These are phyloP conservation scores for Siniperca chuatsi DNA, from an alignment of 2,113 vertebrate species.

Conservation along the genomic window DNA sequence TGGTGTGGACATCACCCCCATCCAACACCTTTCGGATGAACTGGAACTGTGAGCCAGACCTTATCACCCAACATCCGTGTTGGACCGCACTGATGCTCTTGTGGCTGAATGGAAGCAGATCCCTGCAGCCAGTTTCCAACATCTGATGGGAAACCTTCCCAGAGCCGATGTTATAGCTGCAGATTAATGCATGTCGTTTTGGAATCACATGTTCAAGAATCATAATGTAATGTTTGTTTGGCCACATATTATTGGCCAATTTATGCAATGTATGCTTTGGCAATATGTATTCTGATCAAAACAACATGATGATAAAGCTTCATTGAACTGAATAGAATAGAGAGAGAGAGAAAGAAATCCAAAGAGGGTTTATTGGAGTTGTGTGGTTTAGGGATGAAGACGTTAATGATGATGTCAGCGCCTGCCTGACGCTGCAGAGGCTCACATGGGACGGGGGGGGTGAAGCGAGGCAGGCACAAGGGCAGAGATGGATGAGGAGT, in stretches of 20 bases:
- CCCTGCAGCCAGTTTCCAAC: neutral
- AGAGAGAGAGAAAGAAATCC: neutral
- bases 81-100: neutral
- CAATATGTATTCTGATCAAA: neutral
- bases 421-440: conserved; percentile 36
- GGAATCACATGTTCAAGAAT: neutral
- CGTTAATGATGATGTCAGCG: conserved; percentile 36
- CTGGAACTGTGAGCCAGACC: too few species aligned
- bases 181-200: neutral
- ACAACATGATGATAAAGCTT: neutral
- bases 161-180: neutral
- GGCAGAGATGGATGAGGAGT: conserved; percentile 24
- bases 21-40: neutral
- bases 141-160: neutral
- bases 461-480: neutral
- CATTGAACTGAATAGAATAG: neutral
- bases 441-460: neutral
- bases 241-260: neutral
- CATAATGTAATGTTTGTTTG: neutral
- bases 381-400: neutral
- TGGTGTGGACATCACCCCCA: neutral
- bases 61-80: neutral
- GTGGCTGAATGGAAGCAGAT: neutral
- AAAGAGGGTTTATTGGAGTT: neutral
- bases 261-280: neutral